Evolutionary conservation across 2,113 vertebrate genomes (phyloP), one percentile per base, ranked within the genome.

Genomic region (Rhea pennata): DNA sequence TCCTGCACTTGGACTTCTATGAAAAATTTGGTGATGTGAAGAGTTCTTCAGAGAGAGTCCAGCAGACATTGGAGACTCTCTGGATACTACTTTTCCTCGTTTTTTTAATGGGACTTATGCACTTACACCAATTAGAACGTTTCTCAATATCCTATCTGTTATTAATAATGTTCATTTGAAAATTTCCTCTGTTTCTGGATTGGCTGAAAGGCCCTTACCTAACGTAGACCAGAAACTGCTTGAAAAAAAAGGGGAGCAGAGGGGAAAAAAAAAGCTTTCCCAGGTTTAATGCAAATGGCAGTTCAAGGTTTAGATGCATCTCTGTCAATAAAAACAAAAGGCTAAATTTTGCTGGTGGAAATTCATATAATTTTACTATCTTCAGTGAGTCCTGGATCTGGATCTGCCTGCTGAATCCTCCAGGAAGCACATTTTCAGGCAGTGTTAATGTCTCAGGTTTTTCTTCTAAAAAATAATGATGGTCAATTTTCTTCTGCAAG

Each of bases 381-480:
- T 84, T 82, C 48, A 76, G 0, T 70, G 5, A 74, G 77, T 50
- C n/a, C 5, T 76, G 12, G 19, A 69, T 33, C 56, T 33, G 31
- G 56, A 31, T 90, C 62, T 74, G 23, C 29, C 56, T 17, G 17
- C 56, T 58, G 29, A 15, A 31, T 77, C 40, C 70, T 31, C 15
- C 24, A 69, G 50, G 14, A 90, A 54, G 42, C n/a, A 87, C 12
- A 22, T 80, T 64, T 93, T 67, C 59, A 79, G 69, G 9, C 61
- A 76, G 65, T 76, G 21, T 90, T 93, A 80, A 39, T 83, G 91
- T 86, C 75, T 95, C 50, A 61, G 51, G 29, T 81, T 94, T 94
- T 93, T 27, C 36, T 95, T 93, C 85, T 79, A 15, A 84, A 26
- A 95, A 71, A 8, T 56, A 24, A 21, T 46, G 33, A 17, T 66